Base-by-base conservation (phyloP, 2,113 vertebrate genomes). In the Tauraco erythrolophus region DNA sequence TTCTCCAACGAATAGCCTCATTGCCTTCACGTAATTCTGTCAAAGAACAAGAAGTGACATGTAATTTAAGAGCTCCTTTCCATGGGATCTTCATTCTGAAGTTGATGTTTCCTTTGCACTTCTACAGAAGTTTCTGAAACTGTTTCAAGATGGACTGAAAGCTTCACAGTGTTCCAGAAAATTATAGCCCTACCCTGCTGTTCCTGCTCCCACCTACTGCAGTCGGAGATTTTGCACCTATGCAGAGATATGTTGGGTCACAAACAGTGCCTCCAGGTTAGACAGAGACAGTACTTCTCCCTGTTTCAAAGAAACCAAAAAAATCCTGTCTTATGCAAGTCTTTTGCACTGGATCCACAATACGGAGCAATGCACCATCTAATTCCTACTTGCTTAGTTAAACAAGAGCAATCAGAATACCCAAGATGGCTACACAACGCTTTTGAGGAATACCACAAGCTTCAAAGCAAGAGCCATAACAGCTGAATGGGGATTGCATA, bases 1-100 rank as follows among this genome's bases (percentile, higher is more conserved):
- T 6, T 99, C 98, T 10, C 99, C 99, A 28, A 98, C 98, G 1
- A 99, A 99, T 64, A 99, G 98, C 74, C 99, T 98, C 99, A 99
- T 99, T 53, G 99, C 99, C 95, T 99, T 99, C 27, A 99, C 98
- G 1, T 99, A 99, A 96, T 99, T 98, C 99, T 99, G 82, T 30
- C 72, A 94, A 77, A 94, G 84, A 86, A 88, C 39, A 79, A 72
- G 46, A 83, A 50, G 54, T 21, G 53, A 85, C 70, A 92, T 39
- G 39, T 31, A 37, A 60, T 45, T 66, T 33, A 68, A 87, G 53
- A 91, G 62, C 11, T 81, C 35, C 33, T 69, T 82, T 54, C 31
- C 43, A 64, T 19, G 8, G 13, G 10, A 75, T 30, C 66, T 79
- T 35, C 43, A 58, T 27, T 77, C 69, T 57, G 53, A 69, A 58